phyloP scores from a whole-genome alignment of 2,888 invertebrate genomes.

The Stenodema calcarata region DNA sequence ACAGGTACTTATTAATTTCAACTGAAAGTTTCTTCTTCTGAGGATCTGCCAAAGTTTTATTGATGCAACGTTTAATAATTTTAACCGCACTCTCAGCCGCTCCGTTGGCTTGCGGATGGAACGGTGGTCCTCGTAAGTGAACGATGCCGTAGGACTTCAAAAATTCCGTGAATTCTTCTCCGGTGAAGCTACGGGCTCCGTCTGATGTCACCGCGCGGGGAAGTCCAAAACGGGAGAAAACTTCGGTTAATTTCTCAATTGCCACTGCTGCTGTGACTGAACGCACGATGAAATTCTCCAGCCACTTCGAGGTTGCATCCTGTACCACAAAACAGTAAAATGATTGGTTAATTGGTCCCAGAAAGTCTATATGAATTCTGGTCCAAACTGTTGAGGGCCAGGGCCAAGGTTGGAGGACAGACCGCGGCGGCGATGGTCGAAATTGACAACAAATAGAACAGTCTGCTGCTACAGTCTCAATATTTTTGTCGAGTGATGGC shows the following conservation, averaged over 20 bases:
- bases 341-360: not conserved
- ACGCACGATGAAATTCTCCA: conserved; percentile 48
- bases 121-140: not conserved
- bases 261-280: no score
- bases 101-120: not conserved
- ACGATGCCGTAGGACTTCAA: not conserved
- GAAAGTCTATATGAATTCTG: not conserved
- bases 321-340: conserved; percentile 20
- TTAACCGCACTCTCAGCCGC: not conserved
- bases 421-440: not conserved
- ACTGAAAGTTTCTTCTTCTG: no score
- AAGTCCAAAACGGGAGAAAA: no score
- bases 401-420: not conserved
- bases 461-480: not conserved
- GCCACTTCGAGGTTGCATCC: conserved; percentile 36
- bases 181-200: no score
- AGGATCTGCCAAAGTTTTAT: no score
- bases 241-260: no score
- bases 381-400: not conserved
- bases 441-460: not conserved
- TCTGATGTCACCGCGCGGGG: no score
- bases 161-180: not conserved
- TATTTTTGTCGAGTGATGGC: not conserved
- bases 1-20: no score
- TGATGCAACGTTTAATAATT: no score